Evolutionary conservation across 2,797 vertebrate genomes (phyloP).

Genomic region (Toxotes lorentzi): DNA sequence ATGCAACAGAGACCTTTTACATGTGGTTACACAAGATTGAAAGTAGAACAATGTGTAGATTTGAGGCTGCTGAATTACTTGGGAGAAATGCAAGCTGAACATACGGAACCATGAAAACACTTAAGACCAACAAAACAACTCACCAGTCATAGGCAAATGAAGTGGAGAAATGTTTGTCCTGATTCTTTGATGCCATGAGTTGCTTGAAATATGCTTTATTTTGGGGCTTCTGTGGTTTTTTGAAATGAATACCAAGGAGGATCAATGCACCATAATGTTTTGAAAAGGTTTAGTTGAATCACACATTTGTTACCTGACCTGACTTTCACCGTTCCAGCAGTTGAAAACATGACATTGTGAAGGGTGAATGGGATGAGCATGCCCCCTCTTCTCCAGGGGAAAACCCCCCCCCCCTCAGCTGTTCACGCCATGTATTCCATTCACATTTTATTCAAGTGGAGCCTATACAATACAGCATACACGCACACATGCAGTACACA

Average conservation of each 20-base stretch:
- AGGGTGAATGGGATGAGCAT: slow-evolving; percentile 14
- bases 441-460: slow-evolving; percentile 21
- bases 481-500: slow-evolving; percentile 1
- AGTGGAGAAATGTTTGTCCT: not conserved
- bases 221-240: slow-evolving; percentile 16
- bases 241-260: not conserved
- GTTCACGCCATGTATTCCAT: not conserved
- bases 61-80: slow-evolving; percentile 13
- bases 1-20: slow-evolving; percentile 21
- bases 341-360: slow-evolving; percentile 14
- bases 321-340: not conserved
- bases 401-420: not conserved
- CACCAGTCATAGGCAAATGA: slow-evolving; percentile 2
- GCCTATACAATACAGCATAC: slow-evolving; percentile 18
- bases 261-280: slow-evolving; percentile 22
- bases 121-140: slow-evolving; percentile 19
- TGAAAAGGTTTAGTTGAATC: slow-evolving; percentile 1
- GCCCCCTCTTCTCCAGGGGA: not conserved
- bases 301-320: slow-evolving; percentile 3
- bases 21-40: slow-evolving; percentile 9
- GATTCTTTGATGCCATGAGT: slow-evolving; percentile 3
- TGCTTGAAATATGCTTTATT: slow-evolving; percentile 24
- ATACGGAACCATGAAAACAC: slow-evolving; percentile 12
- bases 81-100: not conserved
- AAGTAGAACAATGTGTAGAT: slow-evolving; percentile 12